Conservation (phyloP, 2,888 invertebrate genomes). For the Nesidiocoris tenuis region DNA sequence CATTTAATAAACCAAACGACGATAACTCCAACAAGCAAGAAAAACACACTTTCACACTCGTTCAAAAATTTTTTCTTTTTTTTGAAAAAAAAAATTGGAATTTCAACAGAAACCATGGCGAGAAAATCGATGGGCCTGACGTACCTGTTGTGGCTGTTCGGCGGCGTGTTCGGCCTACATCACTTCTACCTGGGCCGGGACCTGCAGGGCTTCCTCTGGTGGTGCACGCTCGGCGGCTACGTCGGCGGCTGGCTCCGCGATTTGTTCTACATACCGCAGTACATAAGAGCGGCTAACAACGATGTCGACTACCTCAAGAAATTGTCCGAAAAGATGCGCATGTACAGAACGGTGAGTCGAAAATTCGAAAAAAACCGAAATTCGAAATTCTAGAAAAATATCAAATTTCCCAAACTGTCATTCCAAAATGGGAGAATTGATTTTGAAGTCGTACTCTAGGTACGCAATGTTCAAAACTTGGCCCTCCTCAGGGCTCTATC, state of each 20-base stretch:
- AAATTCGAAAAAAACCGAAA: too few relatives aligned
- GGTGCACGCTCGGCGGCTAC: constrained; percentile 83
- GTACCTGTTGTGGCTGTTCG: constrained; percentile 83
- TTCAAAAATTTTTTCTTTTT: too few relatives aligned
- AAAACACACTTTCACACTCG: too few relatives aligned
- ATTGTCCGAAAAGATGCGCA: constrained; percentile 63
- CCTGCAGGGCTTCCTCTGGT: constrained; percentile 86
- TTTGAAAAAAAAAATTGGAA: too few relatives aligned
- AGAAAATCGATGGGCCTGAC: constrained; percentile 58
- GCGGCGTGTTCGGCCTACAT: constrained; percentile 85
- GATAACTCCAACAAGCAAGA: too few relatives aligned
- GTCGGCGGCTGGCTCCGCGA: constrained; percentile 87
- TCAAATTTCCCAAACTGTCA: too few relatives aligned
- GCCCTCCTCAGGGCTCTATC: too few relatives aligned
- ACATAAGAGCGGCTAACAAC: constrained; percentile 79
- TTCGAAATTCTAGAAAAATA: too few relatives aligned
- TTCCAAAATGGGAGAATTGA: too few relatives aligned
- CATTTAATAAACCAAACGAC: too few relatives aligned
- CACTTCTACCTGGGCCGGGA: constrained; percentile 87
- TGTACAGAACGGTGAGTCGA: constrained; percentile 64
- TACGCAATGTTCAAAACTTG: too few relatives aligned
- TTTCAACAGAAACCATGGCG: constrained; percentile 19
- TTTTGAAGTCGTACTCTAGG: too few relatives aligned
- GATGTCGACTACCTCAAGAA: constrained; percentile 67
- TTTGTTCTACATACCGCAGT: constrained; percentile 77